Percentiles rank a stretch among this genome's conserved stretches.
Conservation (phyloP, 2,113 vertebrate genomes). For the Protobothrops mucrosquamatus region DNA sequence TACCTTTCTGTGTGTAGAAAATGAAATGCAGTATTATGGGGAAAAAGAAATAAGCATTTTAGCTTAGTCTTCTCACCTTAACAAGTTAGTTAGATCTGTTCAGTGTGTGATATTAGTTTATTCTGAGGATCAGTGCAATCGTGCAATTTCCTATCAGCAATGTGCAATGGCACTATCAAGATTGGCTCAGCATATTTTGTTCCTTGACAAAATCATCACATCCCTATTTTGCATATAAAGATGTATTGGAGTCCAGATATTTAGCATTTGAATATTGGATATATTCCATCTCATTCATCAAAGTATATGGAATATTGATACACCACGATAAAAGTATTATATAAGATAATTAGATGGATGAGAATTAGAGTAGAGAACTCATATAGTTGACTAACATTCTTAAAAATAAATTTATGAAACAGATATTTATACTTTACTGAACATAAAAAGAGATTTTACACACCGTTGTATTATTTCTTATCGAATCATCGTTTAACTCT, state of each 20-base stretch:
- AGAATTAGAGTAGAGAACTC: no score
- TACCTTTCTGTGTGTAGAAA: neutral
- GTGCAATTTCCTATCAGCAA: neutral
- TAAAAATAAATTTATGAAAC: no score
- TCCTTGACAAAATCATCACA: neutral
- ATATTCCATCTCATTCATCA: neutral
- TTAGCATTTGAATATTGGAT: neutral
- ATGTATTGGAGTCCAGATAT: neutral
- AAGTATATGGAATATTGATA: neutral
- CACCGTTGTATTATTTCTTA: no score
- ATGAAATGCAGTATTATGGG: neutral
- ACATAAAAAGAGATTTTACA: no score
- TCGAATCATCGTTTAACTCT: no score
- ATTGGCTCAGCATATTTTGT: neutral
- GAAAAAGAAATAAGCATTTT: neutral
- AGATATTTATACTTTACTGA: no score
- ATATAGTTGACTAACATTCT: no score
- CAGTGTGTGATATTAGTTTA: neutral
- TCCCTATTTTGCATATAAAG: neutral
- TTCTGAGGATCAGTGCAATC: neutral
- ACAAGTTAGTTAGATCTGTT: neutral
- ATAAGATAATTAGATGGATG: no score
- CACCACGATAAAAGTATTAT: no score
- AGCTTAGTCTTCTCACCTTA: neutral
- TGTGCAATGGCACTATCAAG: neutral